phyloP scores from a whole-genome alignment of 92 coral and sea anemone species.

The Paragorgia papillata region DNA sequence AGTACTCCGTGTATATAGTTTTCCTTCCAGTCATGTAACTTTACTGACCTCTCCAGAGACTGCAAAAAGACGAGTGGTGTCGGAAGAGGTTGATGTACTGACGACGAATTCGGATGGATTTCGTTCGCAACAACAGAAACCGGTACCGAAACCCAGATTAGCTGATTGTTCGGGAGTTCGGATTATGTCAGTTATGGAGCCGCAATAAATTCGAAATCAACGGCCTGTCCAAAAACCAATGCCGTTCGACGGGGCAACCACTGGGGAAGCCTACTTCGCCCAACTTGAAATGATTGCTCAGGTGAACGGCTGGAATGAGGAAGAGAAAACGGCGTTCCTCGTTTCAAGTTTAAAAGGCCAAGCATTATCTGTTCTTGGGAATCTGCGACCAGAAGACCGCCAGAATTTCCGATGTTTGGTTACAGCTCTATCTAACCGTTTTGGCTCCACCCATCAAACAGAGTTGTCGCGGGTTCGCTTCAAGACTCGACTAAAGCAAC shows the following conservation, averaged over 20 bases:
- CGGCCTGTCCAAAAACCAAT: slow-evolving; percentile 42
- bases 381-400: slow-evolving; percentile 35
- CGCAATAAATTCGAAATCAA: not conserved
- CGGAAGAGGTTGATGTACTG: too few relatives aligned
- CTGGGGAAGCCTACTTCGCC: too few relatives aligned
- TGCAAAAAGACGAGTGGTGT: too few relatives aligned
- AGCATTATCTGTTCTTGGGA: slow-evolving; percentile 48
- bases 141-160: not conserved
- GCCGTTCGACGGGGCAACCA: too few relatives aligned
- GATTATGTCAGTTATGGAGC: not conserved
- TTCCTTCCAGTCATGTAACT: too few relatives aligned
- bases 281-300: slow-evolving; percentile 61
- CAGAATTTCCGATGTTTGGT: slow-evolving; percentile 29
- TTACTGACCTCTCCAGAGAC: too few relatives aligned
- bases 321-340: slow-evolving; percentile 46
- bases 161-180: not conserved
- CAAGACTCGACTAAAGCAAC: slow-evolving; percentile 6
- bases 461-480: slow-evolving; percentile 28
- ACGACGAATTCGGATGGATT: too few relatives aligned
- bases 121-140: not conserved
- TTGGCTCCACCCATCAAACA: slow-evolving; percentile 40
- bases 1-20: not conserved
- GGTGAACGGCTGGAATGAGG: slow-evolving; percentile 53
- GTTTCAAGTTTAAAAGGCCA: slow-evolving; percentile 51
- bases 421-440: slow-evolving; percentile 46